phyloP scores from a whole-genome alignment of 2,888 invertebrate species.

The Panopea generosa region DNA sequence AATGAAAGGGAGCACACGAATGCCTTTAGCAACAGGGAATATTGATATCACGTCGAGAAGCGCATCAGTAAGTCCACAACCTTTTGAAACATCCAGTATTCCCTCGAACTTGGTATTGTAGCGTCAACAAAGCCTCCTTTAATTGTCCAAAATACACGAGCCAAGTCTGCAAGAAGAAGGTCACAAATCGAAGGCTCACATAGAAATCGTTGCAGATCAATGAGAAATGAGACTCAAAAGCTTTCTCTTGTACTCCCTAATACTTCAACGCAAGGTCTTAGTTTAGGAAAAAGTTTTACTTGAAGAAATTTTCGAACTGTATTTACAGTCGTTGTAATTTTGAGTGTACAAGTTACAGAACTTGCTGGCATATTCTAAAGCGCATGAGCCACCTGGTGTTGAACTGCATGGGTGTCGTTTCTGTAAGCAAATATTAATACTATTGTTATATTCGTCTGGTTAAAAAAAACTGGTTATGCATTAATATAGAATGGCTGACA shows the following conservation, averaged over 20 bases:
- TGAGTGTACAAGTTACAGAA: slow-evolving; percentile 47
- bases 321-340: slow-evolving; percentile 37
- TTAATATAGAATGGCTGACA: no score
- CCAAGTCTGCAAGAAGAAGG: neutral
- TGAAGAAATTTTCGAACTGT: slow-evolving; percentile 51
- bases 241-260: slow-evolving; percentile 23
- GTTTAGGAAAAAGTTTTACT: slow-evolving; percentile 40
- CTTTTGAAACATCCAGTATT: no score
- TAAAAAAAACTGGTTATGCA: no score
- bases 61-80: no score
- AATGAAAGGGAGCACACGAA: no score
- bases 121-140: neutral
- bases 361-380: slow-evolving; percentile 34
- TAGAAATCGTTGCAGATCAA: slow-evolving; percentile 28
- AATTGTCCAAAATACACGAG: neutral
- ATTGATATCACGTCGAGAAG: no score
- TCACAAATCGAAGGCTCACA: slow-evolving; percentile 18
- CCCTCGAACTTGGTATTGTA: no score
- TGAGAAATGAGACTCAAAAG: slow-evolving; percentile 24
- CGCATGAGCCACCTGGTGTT: slow-evolving; percentile 24
- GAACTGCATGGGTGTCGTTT: slow-evolving; percentile 29
- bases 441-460: no score
- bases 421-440: no score
- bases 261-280: slow-evolving; percentile 22
- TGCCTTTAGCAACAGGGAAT: no score